Conservation (phyloP, 2,113 vertebrate species). For the Ceyx cyanopectus region DNA sequence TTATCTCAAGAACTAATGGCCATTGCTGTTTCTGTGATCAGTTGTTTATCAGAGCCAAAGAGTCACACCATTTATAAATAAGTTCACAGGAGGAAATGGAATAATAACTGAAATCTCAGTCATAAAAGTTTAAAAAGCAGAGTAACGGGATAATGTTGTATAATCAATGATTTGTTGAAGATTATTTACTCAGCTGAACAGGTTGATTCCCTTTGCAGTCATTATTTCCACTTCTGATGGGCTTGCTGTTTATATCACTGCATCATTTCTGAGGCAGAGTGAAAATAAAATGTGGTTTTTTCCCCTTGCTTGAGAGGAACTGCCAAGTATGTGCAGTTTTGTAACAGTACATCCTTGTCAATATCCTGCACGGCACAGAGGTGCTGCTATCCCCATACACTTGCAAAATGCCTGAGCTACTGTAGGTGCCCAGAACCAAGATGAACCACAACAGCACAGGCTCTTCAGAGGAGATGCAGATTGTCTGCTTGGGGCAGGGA, state of each 20-base stretch:
- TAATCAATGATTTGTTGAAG: background rate
- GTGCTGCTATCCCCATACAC: rapidly evolving
- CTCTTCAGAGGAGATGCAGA: background rate
- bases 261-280: background rate
- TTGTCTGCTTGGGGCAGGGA: background rate
- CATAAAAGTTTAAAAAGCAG: background rate
- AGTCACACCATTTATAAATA: background rate
- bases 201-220: background rate
- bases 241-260: background rate
- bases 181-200: background rate
- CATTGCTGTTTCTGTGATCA: background rate
- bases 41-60: background rate
- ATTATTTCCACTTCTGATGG: background rate
- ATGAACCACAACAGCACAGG: background rate
- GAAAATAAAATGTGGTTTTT: background rate
- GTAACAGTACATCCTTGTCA: background rate
- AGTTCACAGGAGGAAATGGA: background rate
- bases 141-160: background rate
- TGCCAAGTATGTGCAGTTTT: background rate
- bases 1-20: background rate
- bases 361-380: rapidly evolving
- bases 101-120: background rate
- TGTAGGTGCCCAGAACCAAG: background rate
- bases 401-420: rapidly evolving
- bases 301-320: background rate